Base-by-base conservation (phyloP, 2,888 invertebrate genomes). In the Nemoura dubitans region DNA sequence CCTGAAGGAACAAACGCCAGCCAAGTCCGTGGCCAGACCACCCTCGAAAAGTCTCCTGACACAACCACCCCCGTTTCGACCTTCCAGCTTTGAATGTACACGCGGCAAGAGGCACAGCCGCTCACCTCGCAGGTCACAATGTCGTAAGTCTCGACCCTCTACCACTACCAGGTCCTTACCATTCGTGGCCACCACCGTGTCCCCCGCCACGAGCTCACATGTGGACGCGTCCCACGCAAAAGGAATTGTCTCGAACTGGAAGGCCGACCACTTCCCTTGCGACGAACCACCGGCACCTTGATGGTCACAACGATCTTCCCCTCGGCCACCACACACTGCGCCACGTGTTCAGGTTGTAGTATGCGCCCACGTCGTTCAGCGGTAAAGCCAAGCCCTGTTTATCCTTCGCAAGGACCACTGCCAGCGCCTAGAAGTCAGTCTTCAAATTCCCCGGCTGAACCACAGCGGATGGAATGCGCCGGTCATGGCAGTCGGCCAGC, bases 141-240 rank as follows among this genome's bases (percentile, higher is more conserved):
- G 7, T 10, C n/a, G n/a, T 1, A n/a, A 5, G 76, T 76, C 76
- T 5, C 21, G n/a, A 25, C 76, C 76, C 5, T 3, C 25, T 6
- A 78, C 28, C 78, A 25, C 78, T 26, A 78, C 78, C 10, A 78
- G 78, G 10, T 26, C 26, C 10, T 14, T 7, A 1, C 78, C 78
- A 78, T 28, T 78, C 26, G 14, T 6, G 2, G 78, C 78, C 10
- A 59, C 14, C 14, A 78, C 26, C 27, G 78, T 27, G 78, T 27
- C 78, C 27, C 27, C 59, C 2, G 59, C 59, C 59, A 21, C 59
- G 6, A 59, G 59, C 14, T 59, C 26, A 78, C 78, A 78, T 2
- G 78, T 78, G 10, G 78, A 78, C 26, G 26, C 7, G 78, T 78
- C 5, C 78, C 78, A 78, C 5, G 78, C 78, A 26, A 78, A 78